A percentile compares a stretch with the other conserved stretches of the same genome.
Evolutionary conservation across 2,888 invertebrate species (phyloP).

Genomic region (Pherbina coryleti): DNA sequence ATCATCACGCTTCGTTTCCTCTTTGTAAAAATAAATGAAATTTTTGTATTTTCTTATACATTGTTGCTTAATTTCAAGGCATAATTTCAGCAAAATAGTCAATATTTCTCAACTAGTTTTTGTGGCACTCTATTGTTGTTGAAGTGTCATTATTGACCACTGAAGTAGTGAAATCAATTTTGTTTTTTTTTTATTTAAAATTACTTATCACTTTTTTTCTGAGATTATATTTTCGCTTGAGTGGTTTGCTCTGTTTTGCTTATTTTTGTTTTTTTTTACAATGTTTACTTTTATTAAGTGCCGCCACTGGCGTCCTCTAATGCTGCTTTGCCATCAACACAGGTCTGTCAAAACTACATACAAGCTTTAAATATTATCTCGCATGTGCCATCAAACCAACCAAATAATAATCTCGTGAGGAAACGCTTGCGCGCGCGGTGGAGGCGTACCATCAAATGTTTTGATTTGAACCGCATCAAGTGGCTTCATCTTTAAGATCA

Average conservation of each 20-base stretch:
- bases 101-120: background rate
- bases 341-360: slow-evolving; percentile 30
- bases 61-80: too few relatives aligned
- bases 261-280: background rate
- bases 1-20: background rate
- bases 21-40: background rate
- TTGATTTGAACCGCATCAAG: slow-evolving; percentile 22
- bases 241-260: background rate
- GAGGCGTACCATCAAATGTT: background rate
- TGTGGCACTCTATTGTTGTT: slow-evolving; percentile 50
- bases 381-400: slow-evolving; percentile 41
- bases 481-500: slow-evolving; percentile 20
- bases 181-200: background rate
- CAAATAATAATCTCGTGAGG: background rate
- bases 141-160: slow-evolving; percentile 62
- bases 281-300: slow-evolving; percentile 46
- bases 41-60: background rate
- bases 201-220: background rate
- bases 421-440: background rate
- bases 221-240: background rate
- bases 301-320: slow-evolving; percentile 33
- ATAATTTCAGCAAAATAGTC: background rate
- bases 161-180: slow-evolving; percentile 57
- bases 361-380: slow-evolving; percentile 40
- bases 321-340: slow-evolving; percentile 25